phyloP scores from a whole-genome alignment of 1,140 invertebrate genomes.

The Camponotus floridanus region DNA sequence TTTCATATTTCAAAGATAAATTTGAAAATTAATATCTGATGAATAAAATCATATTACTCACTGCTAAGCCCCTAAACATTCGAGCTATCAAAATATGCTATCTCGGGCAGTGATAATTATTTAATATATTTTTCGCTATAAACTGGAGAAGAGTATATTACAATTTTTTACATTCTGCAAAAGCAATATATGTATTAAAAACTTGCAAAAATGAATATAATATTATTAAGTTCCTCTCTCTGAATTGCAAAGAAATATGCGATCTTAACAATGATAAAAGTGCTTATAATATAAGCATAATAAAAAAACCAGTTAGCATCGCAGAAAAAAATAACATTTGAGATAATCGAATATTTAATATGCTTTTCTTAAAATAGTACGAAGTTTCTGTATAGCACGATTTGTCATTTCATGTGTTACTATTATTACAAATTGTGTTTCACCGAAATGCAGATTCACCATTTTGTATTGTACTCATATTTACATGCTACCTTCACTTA shows the following conservation, averaged over 20 bases:
- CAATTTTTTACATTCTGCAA: not conserved
- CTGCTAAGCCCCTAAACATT: too few relatives aligned
- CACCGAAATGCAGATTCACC: slow-evolving; percentile 53
- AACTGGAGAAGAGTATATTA: slow-evolving; percentile 1
- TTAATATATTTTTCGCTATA: not conserved
- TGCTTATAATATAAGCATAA: not conserved
- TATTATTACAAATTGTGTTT: slow-evolving; percentile 24
- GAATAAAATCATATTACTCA: too few relatives aligned
- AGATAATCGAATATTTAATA: not conserved
- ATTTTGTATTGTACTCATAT: slow-evolving; percentile 50
- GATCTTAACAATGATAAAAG: not conserved
- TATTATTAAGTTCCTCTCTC: too few relatives aligned
- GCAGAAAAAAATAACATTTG: not conserved
- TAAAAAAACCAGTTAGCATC: not conserved
- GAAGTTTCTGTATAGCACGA: slow-evolving; percentile 25
- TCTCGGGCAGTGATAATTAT: too few relatives aligned
- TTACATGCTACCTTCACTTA: slow-evolving; percentile 45
- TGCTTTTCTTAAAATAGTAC: not conserved
- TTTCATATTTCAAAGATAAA: too few relatives aligned
- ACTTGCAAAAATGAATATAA: slow-evolving; percentile 2
- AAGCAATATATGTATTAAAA: not conserved
- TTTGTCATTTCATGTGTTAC: slow-evolving; percentile 46
- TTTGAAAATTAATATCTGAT: too few relatives aligned
- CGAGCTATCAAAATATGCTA: too few relatives aligned
- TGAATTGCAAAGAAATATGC: not conserved